These are phyloP conservation scores for Tuberolachnus salignus DNA, from an alignment of 2,888 invertebrate genomes.

Conservation along the genomic window DNA sequence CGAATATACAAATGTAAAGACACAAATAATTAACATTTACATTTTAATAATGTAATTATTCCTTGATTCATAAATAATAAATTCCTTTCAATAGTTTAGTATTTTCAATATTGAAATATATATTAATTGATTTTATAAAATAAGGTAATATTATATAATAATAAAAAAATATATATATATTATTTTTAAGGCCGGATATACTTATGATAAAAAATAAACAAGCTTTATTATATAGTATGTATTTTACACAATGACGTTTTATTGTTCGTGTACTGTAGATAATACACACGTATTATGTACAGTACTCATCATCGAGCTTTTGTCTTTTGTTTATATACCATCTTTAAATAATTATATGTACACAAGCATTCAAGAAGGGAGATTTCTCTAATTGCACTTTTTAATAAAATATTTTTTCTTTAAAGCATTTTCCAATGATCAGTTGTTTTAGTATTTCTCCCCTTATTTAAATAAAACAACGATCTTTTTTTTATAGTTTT, in stretches of 20 bases:
- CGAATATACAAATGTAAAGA: neutral
- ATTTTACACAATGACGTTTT: slow-evolving; percentile 30
- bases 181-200: neutral
- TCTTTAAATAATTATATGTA: slow-evolving; percentile 35
- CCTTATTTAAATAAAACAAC: neutral
- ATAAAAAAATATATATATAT: too few relatives aligned
- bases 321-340: slow-evolving; percentile 32
- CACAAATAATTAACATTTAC: too few relatives aligned
- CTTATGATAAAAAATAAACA: slow-evolving; percentile 19
- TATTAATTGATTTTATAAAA: slow-evolving; percentile 14
- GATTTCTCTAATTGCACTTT: slow-evolving; percentile 2
- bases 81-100: neutral
- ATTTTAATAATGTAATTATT: neutral
- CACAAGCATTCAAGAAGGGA: slow-evolving; percentile 10
- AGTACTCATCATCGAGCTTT: slow-evolving; percentile 10
- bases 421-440: slow-evolving; percentile 17
- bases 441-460: slow-evolving; percentile 7
- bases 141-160: too few relatives aligned
- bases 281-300: slow-evolving; percentile 26
- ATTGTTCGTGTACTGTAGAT: slow-evolving; percentile 32
- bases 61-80: too few relatives aligned
- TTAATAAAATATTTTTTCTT: slow-evolving; percentile 20
- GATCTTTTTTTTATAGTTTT: neutral
- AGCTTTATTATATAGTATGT: slow-evolving; percentile 16
- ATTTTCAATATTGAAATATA: slow-evolving; percentile 21